Evolutionary conservation across 2,113 vertebrate species (phyloP), one percentile per base, ranked within the genome.

Genomic region (Brachypteracias leptosomus): DNA sequence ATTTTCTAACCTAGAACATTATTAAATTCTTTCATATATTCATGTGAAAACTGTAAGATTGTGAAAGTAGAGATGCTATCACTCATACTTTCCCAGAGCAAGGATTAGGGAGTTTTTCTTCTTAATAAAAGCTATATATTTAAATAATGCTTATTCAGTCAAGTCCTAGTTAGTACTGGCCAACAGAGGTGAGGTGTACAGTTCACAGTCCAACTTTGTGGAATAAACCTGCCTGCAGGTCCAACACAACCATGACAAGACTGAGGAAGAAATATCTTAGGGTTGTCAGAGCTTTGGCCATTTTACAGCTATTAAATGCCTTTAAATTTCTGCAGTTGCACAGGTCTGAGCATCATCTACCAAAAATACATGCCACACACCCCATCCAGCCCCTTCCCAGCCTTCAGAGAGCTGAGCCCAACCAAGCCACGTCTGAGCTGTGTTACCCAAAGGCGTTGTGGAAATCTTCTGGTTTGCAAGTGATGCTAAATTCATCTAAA

Each of bases 21-120:
- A 96, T 62, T 96, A 88, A 93, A 96, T 90, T 91, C 91, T 89
- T 95, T 86, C 92, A 86, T 61, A 90, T 84, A 89, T 82, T 95
- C 72, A 92, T 25, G 66, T 72, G 72, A 95, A 78, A 91, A 81
- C 40, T 26, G 71, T 29, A 38, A 90, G 66, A 73, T 66, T 46
- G 83, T 62, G 75, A 65, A 93, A 91, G 78, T 8, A 67, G 62
- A 78, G 88, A 95, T 73, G 63, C 51, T 90, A 95, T 93, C 90
- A 79, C 49, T 90, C 77, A 85, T 49, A 54, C 52, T 76, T 88
- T 52, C 77, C 72, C 58, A 85, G 63, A 84, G 85, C 24, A 77
- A 75, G 40, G 93, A 95, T 78, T 75, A 85, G 22, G 36, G 66
- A 90, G 58, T 7, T 92, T 84, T 93, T 71, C 44, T 80, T 65